Evolutionary conservation across 1,140 invertebrate species (phyloP).

Genomic region (Drosophila watanabei): DNA sequence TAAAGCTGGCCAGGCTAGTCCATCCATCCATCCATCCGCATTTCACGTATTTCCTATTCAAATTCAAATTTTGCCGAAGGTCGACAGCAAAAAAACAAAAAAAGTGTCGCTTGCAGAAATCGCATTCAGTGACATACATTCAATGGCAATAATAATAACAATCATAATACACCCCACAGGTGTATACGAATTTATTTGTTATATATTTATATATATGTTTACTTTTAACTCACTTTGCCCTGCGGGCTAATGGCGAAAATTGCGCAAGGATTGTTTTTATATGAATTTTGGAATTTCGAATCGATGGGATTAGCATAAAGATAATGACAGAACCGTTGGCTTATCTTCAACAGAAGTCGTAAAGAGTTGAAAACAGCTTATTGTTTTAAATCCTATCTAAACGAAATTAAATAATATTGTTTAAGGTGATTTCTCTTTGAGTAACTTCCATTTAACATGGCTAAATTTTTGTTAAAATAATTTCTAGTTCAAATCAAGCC

Average conservation of each 20-base stretch:
- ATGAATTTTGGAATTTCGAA: neutral
- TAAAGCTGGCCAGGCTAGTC: conserved; percentile 21
- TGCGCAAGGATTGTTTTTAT: conserved; percentile 22
- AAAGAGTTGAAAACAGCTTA: neutral
- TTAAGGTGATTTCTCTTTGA: neutral
- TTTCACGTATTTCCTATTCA: conserved; percentile 66
- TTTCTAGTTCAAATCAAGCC: neutral
- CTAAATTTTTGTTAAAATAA: neutral
- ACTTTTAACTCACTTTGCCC: conserved; percentile 22
- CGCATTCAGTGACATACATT: conserved; percentile 42
- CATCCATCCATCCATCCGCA: conserved; percentile 51
- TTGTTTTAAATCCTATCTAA: neutral
- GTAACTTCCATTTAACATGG: neutral
- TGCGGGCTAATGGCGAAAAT: conserved; percentile 10
- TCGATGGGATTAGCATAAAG: conserved; percentile 13
- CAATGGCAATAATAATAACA: conserved; percentile 26
- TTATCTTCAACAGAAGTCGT: neutral
- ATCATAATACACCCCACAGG: conserved; percentile 15
- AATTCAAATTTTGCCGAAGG: conserved; percentile 60
- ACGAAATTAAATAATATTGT: conserved; percentile 36
- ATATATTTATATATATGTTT: conserved; percentile 6
- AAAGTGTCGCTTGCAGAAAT: conserved; percentile 34
- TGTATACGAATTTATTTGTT: conserved; percentile 11
- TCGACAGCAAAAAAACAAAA: conserved; percentile 1
- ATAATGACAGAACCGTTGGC: conserved; percentile 29